Evolutionary conservation across 2,113 vertebrate genomes (phyloP), one percentile per base, ranked within the genome.

Genomic region (Heterotis niloticus): DNA sequence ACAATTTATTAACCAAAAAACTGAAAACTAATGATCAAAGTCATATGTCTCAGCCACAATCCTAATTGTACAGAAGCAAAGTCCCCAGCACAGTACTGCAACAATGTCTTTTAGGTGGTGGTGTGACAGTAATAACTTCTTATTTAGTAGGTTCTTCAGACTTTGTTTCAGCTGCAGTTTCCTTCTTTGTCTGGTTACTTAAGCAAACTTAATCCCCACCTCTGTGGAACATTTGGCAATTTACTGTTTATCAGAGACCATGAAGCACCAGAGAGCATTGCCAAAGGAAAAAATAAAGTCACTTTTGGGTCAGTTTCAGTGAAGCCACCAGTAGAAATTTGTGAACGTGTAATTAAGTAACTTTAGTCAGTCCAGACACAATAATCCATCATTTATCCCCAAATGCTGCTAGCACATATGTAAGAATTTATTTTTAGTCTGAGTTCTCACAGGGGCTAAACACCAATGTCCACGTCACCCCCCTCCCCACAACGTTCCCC

Each of bases 221-320:
- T 5, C 81, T 86, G 3, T 24, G 64, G 60, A 87, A 75, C 65
- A 0, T 74, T 71, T 70, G 79, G 76, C 85, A 71, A 82, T 86
- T 81, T 78, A 79, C 74, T 72, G n/a, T 81, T 72, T 71, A 81
- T 77, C 81, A 52, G 76, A 23, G 75, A 77, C 28, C 18, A 17
- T 56, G 26, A 56, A 17, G 62, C 67, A 64, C 70, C 23, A 57
- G 5, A 51, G 62, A 77, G 28, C 18, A 44, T 56, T 17, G 75
- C 64, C 75, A 77, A 76, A 26, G 75, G 75, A 64, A 66, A 62
- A 77, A 56, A 66, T 51, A 17, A 51, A 77, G 51, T 66, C 51
- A 54, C 11, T 23, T 77, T 66, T 64, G n/a, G 44, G 75, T 51
- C 51, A 11, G 51, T 52, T 67, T 66, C 75, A 66, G 34, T 28